phyloP scores from a whole-genome alignment of 2,113 vertebrate species.

The Gulo gulo region DNA sequence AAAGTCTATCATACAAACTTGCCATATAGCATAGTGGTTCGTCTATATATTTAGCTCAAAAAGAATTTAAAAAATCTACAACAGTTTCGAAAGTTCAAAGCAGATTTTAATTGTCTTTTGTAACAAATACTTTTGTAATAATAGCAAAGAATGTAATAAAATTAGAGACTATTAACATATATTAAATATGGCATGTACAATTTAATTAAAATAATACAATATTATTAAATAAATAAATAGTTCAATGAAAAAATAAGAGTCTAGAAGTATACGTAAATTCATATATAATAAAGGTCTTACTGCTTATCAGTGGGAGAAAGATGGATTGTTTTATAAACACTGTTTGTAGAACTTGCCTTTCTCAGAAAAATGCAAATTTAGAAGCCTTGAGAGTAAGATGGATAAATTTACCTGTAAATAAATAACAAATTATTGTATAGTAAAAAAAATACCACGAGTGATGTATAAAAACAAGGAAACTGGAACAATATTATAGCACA shows the following conservation, averaged over 20 bases:
- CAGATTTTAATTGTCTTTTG: neutral
- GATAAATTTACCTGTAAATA: neutral
- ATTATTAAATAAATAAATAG: neutral
- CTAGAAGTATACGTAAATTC: neutral
- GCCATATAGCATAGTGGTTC: neutral
- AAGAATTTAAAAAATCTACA: neutral
- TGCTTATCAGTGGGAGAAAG: neutral
- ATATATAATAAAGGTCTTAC: neutral
- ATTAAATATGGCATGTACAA: neutral
- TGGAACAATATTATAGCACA: neutral
- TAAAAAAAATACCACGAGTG: neutral
- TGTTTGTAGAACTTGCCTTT: neutral
- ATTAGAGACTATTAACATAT: neutral
- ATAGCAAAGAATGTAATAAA: neutral
- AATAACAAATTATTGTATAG: neutral
- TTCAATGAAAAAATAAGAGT: neutral
- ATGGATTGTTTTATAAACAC: neutral
- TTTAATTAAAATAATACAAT: neutral
- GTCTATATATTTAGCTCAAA: neutral
- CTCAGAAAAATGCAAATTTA: neutral
- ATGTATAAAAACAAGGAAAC: neutral
- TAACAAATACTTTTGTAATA: neutral
- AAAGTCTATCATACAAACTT: neutral
- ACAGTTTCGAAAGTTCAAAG: neutral
- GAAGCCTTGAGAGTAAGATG: neutral